Evolutionary conservation across 2,113 vertebrate species (phyloP), one percentile per base, ranked within the genome.

Genomic region (Typhlomys cinereus): DNA sequence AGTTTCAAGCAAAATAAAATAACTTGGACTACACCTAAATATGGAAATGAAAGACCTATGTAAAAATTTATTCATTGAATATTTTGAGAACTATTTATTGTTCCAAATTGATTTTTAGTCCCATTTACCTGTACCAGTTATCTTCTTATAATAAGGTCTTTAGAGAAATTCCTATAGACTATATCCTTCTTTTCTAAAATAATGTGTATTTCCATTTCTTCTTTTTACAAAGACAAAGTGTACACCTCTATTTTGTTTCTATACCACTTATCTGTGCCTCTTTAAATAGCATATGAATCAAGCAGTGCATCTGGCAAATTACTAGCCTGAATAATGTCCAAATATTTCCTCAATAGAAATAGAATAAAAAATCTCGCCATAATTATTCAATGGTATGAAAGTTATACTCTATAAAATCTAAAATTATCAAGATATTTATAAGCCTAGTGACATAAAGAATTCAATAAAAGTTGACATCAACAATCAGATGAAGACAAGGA

Each of bases 211-310:
- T 81, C 36, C 52, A 5, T 80, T 84, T 70, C 14, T 54, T 13
- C 44, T 88, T 67, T 70, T 36, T 27, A 48, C 29, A 83, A 88
- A 88, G 9, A 5, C 13, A 80, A 61, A 73, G n/a, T 54, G 36
- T 21, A 62, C 18, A 91, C 85, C 69, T 94, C 75, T 94, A 70
- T 95, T 92, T 95, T 95, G 48, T 95, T 91, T 95, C 90, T 88
- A 88, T 84, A 85, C 94, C 95, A 85, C 71, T 87, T 87, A 41
- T 75, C 86, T 39, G 27, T 89, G 48, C 86, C 76, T 95, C 87
- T 93, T 92, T 87, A 96, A 95, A 94, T 94, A 88, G 76, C 46
- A 44, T 29, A 36, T 95, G 88, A 95, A 75, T 94, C 87, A 93
- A 34, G 31, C 81, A 88, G 69, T 85, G 62, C 84, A 91, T 94